Percentiles rank a stretch among this genome's conserved stretches.
Conservation (phyloP, 2,113 vertebrate species). For the Perca flavescens region DNA sequence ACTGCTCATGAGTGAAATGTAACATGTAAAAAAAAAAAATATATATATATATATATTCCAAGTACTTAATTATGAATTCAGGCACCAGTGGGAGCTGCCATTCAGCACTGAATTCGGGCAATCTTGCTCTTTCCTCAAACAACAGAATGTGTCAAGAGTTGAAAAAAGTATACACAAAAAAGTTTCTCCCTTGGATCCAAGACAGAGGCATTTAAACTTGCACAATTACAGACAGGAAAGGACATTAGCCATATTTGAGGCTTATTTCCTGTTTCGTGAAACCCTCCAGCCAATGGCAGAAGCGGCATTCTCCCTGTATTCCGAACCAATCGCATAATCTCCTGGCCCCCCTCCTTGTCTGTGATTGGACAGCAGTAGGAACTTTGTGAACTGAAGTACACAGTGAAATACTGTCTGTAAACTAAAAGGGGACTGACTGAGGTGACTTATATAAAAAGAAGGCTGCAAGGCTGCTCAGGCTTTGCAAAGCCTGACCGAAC, state of each 20-base stretch:
- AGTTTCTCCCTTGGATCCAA: slow-evolving; percentile 74
- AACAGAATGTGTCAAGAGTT: slow-evolving; percentile 41
- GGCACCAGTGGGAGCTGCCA: slow-evolving; percentile 28
- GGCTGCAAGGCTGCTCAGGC: slow-evolving; percentile 33
- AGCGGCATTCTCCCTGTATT: slow-evolving; percentile 47
- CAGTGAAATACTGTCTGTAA: slow-evolving; percentile 49
- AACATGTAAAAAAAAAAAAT: slow-evolving; percentile 47
- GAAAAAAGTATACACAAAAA: slow-evolving; percentile 33
- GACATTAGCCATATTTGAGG: slow-evolving; percentile 67
- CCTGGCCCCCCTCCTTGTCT: slow-evolving; percentile 44
- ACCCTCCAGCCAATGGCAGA: slow-evolving; percentile 52
- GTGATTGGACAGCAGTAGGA: slow-evolving; percentile 54
- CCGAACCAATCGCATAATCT: slow-evolving; percentile 54
- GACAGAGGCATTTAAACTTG: slow-evolving; percentile 77
- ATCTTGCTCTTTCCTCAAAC: slow-evolving; percentile 33
- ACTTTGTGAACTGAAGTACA: slow-evolving; percentile 41
- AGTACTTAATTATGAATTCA: slow-evolving; percentile 44
- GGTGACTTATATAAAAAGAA: slow-evolving; percentile 39
- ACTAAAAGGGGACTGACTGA: slow-evolving; percentile 24
- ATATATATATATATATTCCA: slow-evolving; percentile 37
- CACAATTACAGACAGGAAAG: slow-evolving; percentile 77
- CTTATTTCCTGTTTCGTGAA: slow-evolving; percentile 66
- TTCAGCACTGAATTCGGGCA: slow-evolving; percentile 24
- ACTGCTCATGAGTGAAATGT: slow-evolving; percentile 55
- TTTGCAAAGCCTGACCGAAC: slow-evolving; percentile 49